These are phyloP conservation scores for Talpa occidentalis DNA, from an alignment of 2,113 vertebrate species.

Conservation along the genomic window DNA sequence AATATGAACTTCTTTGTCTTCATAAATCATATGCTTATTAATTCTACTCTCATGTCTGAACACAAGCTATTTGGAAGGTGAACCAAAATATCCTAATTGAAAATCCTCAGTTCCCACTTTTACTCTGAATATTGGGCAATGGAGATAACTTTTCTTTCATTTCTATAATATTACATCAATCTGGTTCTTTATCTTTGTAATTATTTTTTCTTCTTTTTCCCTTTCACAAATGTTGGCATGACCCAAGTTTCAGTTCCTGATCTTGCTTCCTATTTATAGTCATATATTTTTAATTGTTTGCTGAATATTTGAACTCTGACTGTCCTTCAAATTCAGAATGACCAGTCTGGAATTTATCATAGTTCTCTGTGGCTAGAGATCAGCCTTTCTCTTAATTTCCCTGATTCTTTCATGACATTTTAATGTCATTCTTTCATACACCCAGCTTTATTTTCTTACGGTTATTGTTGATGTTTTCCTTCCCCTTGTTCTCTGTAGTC, in stretches of 20 bases:
- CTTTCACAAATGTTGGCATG: background rate
- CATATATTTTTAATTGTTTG: slow-evolving; percentile 18
- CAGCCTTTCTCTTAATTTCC: background rate
- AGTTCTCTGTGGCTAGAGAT: background rate
- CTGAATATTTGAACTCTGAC: background rate
- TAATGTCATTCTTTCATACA: background rate
- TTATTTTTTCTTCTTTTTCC: background rate
- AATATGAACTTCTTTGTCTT: background rate
- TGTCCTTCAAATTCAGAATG: background rate
- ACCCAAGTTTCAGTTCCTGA: background rate
- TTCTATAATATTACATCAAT: background rate
- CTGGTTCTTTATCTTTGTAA: background rate
- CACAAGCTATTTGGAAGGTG: background rate
- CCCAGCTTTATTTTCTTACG: background rate
- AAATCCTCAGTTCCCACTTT: background rate
- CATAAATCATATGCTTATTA: background rate
- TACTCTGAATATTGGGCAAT: background rate
- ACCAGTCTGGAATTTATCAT: background rate
- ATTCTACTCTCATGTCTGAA: slow-evolving; percentile 13
- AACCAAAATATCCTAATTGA: background rate
- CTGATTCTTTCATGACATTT: background rate
- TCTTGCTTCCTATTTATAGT: background rate
- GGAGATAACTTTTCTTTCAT: background rate
- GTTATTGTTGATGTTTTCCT: background rate
- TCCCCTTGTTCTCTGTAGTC: background rate